Conservation (phyloP, 2,113 vertebrate genomes). For the Crocuta crocuta region DNA sequence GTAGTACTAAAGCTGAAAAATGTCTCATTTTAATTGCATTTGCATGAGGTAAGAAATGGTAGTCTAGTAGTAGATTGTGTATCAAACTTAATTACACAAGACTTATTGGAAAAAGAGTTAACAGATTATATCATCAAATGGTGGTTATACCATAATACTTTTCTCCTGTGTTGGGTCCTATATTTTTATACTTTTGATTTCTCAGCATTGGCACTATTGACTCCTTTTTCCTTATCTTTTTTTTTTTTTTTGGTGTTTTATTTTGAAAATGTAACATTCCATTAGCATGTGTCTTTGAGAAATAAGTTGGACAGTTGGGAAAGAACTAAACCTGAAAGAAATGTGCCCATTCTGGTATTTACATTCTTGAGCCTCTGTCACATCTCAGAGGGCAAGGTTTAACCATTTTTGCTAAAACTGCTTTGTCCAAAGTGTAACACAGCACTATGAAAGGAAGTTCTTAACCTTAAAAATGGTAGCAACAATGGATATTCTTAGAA, state of each 20-base stretch:
- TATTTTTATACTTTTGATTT: not conserved
- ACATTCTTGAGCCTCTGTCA: not conserved
- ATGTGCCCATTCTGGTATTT: not conserved
- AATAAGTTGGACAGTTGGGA: not conserved
- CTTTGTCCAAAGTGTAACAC: not conserved
- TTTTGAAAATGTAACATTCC: not conserved
- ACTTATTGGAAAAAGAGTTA: conserved; percentile 58
- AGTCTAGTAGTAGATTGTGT: conserved; percentile 29
- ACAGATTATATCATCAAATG: conserved; percentile 16
- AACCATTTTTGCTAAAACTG: not conserved
- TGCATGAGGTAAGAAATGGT: conserved; percentile 36
- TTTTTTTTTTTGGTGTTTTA: not conserved
- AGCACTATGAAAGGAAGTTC: not conserved
- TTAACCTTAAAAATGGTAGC: not conserved
- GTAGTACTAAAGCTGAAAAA: conserved; percentile 25
- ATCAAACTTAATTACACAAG: conserved; percentile 47
- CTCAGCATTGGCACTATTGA: not conserved
- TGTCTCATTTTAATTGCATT: conserved; percentile 51
- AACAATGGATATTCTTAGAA: not conserved
- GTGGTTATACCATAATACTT: not conserved
- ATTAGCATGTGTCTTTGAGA: not conserved
- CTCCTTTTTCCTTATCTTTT: not conserved
- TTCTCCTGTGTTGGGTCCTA: not conserved
- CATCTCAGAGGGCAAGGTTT: not conserved
- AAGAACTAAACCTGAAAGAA: not conserved